A percentile compares a stretch with the other conserved stretches of the same genome.
Evolutionary conservation across 2,797 vertebrate genomes (phyloP).

Genomic region (Parauchenoglanis ngamensis): DNA sequence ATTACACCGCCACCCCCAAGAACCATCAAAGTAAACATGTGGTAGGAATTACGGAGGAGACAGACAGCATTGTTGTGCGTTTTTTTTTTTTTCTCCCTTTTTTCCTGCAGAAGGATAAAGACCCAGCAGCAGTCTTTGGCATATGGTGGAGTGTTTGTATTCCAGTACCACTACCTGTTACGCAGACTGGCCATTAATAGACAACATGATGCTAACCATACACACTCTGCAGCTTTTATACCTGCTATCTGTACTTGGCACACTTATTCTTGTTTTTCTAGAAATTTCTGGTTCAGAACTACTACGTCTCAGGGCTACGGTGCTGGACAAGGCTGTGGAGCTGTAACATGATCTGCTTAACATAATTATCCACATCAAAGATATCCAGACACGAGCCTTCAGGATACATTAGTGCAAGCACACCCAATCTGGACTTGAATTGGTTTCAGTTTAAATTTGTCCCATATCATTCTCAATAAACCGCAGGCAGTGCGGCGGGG

Average conservation of each 20-base stretch:
- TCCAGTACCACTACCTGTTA: conserved; percentile 58
- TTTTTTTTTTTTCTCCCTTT: conserved; percentile 25
- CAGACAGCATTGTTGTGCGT: conserved; percentile 74
- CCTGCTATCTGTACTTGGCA: neutral
- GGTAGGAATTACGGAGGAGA: conserved; percentile 76
- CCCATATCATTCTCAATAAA: conserved; percentile 81
- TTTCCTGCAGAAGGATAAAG: conserved; percentile 71
- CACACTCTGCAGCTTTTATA: neutral
- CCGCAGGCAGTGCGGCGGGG: conserved; percentile 56
- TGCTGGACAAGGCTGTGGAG: conserved; percentile 30
- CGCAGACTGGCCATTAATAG: conserved; percentile 44
- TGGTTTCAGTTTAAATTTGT: conserved; percentile 81
- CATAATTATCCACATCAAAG: conserved; percentile 69
- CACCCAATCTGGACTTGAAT: conserved; percentile 74
- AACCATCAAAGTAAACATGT: conserved; percentile 76
- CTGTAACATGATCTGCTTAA: conserved; percentile 68
- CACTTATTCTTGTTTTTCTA: neutral
- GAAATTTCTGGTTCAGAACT: neutral
- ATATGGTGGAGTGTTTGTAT: conserved; percentile 71
- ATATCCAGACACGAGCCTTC: conserved; percentile 68
- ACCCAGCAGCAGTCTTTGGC: conserved; percentile 71
- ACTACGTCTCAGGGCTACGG: conserved; percentile 28
- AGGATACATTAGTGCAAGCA: conserved; percentile 70
- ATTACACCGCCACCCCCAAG: conserved; percentile 69
- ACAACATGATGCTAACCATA: conserved; percentile 21